Evolutionary conservation across 2,888 invertebrate species (phyloP).

Genomic region (Drosophila fulvimacula): DNA sequence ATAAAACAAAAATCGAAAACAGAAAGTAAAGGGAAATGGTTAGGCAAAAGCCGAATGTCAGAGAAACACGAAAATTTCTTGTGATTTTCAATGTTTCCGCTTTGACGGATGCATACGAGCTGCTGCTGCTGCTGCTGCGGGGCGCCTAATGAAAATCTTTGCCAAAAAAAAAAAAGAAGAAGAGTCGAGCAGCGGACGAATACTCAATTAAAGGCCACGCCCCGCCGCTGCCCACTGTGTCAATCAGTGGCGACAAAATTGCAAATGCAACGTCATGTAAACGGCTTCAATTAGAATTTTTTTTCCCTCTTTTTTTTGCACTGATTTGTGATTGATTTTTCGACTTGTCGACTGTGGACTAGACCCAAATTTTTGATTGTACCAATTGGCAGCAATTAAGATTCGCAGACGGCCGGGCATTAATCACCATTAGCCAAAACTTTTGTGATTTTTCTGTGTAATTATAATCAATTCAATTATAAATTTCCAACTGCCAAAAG

Average conservation of each 20-base stretch:
- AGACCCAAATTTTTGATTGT: constrained; percentile 24
- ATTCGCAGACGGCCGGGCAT: constrained; percentile 25
- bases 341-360: constrained; percentile 2
- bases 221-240: constrained; percentile 33
- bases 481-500: constrained; percentile 28
- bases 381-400: constrained; percentile 60
- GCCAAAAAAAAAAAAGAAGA: constrained; percentile 41
- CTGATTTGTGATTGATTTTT: constrained; percentile 29
- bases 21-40: constrained; percentile 9
- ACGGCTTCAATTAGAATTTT: constrained; percentile 38
- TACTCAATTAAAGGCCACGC: constrained; percentile 41
- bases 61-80: constrained; percentile 38
- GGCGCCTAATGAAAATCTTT: constrained; percentile 37
- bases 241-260: constrained; percentile 49
- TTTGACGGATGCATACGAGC: constrained; percentile 42
- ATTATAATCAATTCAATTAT: constrained; percentile 50
- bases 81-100: constrained; percentile 49
- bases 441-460: constrained; percentile 4
- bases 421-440: constrained; percentile 30
- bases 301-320: too few species aligned
- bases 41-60: constrained; percentile 32
- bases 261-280: constrained; percentile 24
- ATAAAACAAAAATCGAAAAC: neutral
- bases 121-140: constrained; percentile 8
- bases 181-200: constrained; percentile 1